Base-by-base conservation (phyloP, 2,113 vertebrate genomes). In the Camarhynchus parvulus region DNA sequence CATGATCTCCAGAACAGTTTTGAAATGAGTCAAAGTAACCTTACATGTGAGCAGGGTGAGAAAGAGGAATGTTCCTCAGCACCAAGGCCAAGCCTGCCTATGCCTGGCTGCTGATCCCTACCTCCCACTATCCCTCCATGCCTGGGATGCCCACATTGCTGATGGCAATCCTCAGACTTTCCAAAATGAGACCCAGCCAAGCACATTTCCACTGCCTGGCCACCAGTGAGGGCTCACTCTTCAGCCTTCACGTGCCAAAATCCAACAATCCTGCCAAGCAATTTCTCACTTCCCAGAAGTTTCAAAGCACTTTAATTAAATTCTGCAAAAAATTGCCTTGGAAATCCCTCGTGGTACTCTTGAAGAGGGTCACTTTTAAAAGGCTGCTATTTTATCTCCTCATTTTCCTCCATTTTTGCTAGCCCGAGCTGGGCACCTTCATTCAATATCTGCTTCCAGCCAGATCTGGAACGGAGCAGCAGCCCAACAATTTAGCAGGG, bases 341-440 rank as follows among this genome's bases (percentile, higher is more conserved):
- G 63, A 89, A 86, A 63, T 72, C 62, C 49, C 24, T 83, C 41
- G 18, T 73, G 44, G 33, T 53, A 41, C 23, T 23, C 50, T 62
- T 47, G 41, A 74, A 72, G 6, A 64, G 58, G 58, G 47, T 69
- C 19, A 8, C 4, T 39, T 80, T 80, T 37, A 13, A 86, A 42
- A 47, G 11, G 9, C 44, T 86, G 53, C 17, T 58, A 21, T 75
- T 76, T 68, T 67, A 49, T 76, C 22, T 53, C 9, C 9, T 58
- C 15, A 19, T 82, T 49, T 70, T 7, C 44, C 63, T 87, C 44
- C 13, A 47, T 55, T 89, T 85, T 77, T 77, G 27, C n/a, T 33
- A 55, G 18, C 47, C 31, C 0, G 0, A 41, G 46, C 19, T 44
- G 69, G 23, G n/a, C 33, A 33, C 2, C 15, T 16, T 22, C 33